These are phyloP conservation scores for Pachliopta kotzebuea DNA, from an alignment of 2,888 invertebrate species.

Conservation along the genomic window DNA sequence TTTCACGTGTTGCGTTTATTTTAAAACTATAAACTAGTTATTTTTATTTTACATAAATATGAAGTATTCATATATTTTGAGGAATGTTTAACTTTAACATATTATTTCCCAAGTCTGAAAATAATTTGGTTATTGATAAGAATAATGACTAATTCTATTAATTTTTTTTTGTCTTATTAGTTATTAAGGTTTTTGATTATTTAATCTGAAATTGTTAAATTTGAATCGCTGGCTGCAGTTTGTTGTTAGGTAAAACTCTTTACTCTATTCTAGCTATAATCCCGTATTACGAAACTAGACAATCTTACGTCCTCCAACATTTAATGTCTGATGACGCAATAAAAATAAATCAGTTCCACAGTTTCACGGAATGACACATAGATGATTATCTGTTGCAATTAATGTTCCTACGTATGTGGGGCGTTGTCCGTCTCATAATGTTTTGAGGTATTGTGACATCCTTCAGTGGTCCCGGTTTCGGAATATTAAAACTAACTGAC, in stretches of 20 bases:
- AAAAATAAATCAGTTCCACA: slow-evolving; percentile 43
- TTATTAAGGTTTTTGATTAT: too few relatives aligned
- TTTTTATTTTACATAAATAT: too few relatives aligned
- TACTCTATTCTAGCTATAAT: slow-evolving; percentile 9
- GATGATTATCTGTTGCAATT: slow-evolving; percentile 45
- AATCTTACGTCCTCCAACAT: slow-evolving; percentile 25
- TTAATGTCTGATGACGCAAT: slow-evolving; percentile 31
- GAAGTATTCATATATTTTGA: too few relatives aligned
- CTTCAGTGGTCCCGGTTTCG: slow-evolving; percentile 16
- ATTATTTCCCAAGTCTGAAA: too few relatives aligned
- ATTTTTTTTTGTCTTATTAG: too few relatives aligned
- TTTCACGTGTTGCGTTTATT: too few relatives aligned
- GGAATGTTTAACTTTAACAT: too few relatives aligned
- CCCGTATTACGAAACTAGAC: slow-evolving; percentile 25
- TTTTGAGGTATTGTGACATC: slow-evolving; percentile 36
- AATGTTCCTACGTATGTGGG: slow-evolving; percentile 39
- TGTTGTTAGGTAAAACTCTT: slow-evolving; percentile 10
- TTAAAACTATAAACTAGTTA: too few relatives aligned
- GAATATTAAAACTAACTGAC: not conserved
- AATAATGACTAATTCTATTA: too few relatives aligned
- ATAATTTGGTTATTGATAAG: too few relatives aligned
- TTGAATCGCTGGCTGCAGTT: too few relatives aligned
- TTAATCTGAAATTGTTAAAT: too few relatives aligned
- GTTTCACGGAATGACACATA: slow-evolving; percentile 40
- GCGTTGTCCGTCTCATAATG: slow-evolving; percentile 40